Conservation (phyloP, 2,888 invertebrate species). For the Coenonympha arcania region DNA sequence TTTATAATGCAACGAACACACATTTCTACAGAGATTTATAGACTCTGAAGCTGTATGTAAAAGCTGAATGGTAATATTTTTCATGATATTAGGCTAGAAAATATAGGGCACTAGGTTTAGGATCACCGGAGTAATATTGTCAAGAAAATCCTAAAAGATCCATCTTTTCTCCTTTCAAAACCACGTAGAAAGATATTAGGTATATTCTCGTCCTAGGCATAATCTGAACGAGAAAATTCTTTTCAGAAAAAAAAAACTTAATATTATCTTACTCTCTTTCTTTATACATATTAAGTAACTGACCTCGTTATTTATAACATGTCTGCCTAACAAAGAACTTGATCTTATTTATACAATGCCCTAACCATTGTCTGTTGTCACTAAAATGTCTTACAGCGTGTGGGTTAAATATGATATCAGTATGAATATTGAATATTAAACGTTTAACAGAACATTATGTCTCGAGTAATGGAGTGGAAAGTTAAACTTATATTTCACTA, state of each 20-base stretch:
- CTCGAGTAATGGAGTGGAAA: background rate
- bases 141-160: background rate
- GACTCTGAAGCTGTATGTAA: background rate
- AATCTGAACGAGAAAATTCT: slow-evolving; percentile 3
- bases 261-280: slow-evolving; percentile 1
- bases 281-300: background rate
- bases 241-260: slow-evolving; percentile 1
- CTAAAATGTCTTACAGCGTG: no score
- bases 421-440: background rate
- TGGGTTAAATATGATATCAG: no score
- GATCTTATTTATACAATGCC: no score
- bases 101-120: slow-evolving; percentile 1
- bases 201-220: background rate
- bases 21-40: no score
- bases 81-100: background rate
- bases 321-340: no score
- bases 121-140: background rate
- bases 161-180: slow-evolving; percentile 1
- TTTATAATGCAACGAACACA: no score
- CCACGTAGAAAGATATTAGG: background rate
- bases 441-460: background rate
- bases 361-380: no score
- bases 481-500: slow-evolving; percentile 23
- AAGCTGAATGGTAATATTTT: background rate
- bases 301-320: background rate